phyloP scores from a whole-genome alignment of 2,113 vertebrate species.

The Grallaria varia region DNA sequence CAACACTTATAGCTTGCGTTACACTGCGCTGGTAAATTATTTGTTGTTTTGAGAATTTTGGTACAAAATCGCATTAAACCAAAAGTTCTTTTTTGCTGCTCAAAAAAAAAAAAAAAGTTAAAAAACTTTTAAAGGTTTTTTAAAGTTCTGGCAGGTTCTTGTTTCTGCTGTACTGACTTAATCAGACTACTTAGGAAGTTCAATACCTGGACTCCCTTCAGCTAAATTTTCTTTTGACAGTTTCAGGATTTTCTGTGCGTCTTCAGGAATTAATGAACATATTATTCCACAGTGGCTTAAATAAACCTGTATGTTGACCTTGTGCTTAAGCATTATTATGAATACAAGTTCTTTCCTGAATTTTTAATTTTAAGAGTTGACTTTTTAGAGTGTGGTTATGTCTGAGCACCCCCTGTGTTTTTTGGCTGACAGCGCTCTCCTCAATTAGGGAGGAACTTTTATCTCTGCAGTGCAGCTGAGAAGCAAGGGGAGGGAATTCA shows the following conservation, averaged over 20 bases:
- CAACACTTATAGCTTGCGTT: neutral
- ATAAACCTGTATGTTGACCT: neutral
- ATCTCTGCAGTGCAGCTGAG: conserved; percentile 22
- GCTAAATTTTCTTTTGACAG: neutral
- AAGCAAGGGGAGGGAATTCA: neutral
- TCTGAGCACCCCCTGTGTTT: neutral
- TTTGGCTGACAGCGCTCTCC: neutral
- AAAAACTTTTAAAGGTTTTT: neutral
- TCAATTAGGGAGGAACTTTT: conserved; percentile 17
- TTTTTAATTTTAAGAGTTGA: neutral
- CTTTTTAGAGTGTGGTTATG: neutral
- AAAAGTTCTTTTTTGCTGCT: neutral
- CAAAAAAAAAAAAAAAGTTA: neutral
- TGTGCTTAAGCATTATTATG: neutral
- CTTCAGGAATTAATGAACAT: neutral
- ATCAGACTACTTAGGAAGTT: neutral
- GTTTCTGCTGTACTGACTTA: neutral
- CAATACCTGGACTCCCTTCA: neutral
- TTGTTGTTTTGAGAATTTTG: neutral
- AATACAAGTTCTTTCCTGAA: neutral
- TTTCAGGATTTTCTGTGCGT: neutral
- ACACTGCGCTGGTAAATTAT: neutral
- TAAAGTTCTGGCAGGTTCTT: neutral
- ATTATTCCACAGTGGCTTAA: neutral
- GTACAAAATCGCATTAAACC: neutral